Evolutionary conservation across 1,140 invertebrate genomes (phyloP).

Genomic region (Orius insidiosus): DNA sequence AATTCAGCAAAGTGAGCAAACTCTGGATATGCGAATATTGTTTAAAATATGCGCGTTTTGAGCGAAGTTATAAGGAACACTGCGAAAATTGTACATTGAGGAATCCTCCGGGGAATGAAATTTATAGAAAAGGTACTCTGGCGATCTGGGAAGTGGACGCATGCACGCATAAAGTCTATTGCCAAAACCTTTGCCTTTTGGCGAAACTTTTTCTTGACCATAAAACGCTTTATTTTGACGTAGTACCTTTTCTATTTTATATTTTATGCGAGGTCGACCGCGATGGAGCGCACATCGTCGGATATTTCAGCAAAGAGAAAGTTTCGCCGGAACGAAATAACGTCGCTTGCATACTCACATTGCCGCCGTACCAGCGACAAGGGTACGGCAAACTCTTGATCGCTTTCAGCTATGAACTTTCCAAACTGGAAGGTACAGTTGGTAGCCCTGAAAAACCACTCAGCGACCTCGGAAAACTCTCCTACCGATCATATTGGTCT

Average conservation of each 20-base stretch:
- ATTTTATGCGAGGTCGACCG: conserved; percentile 89
- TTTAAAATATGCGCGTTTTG: conserved; percentile 88
- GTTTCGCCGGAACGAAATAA: conserved; percentile 97
- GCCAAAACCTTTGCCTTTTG: conserved; percentile 87
- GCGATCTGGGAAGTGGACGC: conserved; percentile 86
- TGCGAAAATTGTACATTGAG: conserved; percentile 68
- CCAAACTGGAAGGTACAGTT: conserved; percentile 76
- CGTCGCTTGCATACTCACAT: conserved; percentile 90
- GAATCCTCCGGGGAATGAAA: conserved; percentile 79
- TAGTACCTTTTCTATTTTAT: conserved; percentile 94
- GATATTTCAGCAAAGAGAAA: conserved; percentile 99
- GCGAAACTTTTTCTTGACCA: conserved; percentile 96
- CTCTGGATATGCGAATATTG: conserved; percentile 97
- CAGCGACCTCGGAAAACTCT: conserved; percentile 89
- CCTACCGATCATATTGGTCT: conserved; percentile 96
- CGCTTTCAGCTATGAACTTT: conserved; percentile 84
- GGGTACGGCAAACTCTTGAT: conserved; percentile 97
- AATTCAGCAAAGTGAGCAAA: conserved; percentile 87
- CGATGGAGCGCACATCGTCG: conserved; percentile 86
- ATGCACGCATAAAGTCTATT: conserved; percentile 82
- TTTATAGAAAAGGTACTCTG: conserved; percentile 78
- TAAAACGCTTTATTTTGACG: conserved; percentile 94
- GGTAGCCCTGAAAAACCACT: conserved; percentile 97
- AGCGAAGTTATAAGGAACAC: conserved; percentile 77
- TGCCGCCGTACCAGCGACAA: conserved; percentile 94